Base-by-base conservation (phyloP, 2,888 invertebrate species). In the Mechanitis messenoides region DNA sequence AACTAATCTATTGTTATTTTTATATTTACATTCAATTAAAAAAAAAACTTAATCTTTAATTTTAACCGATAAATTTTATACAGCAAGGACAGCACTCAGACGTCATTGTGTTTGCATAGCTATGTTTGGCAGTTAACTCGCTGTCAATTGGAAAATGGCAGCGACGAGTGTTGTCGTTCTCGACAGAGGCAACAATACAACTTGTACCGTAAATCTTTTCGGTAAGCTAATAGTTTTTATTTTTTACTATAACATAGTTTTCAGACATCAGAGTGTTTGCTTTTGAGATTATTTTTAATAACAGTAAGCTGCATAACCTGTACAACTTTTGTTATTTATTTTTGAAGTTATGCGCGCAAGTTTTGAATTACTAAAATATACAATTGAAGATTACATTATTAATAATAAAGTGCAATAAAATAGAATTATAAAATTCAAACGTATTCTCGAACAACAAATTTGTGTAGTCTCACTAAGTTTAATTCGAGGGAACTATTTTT, bases 141-240 rank as follows among this genome's bases (percentile, higher is more conserved):
- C 86, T 88, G 90, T 90, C 90, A 90, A 90, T 87, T 83, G 83
- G 83, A 92, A 92, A 92, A 92, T 92, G 92, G 92, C 93, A 93
- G 96, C 96, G 92, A 96, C 97, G 84, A 96, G 96, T 93, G 97
- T 97, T 91, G 97, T 97, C 90, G 96, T 97, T 82, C 93, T 96
- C 83, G 97, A 97, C 91, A 93, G 97, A 88, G 97, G 97, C 89
- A 97, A 97, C 92, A 97, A 97, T 92, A 97, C 97, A 87, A 97
- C 97, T 85, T 97, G 97, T 91, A 97, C 97, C 81, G 96, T 98
- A 87, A 97, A 98, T 93, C 93, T 97, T 90, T 97, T 97, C 91
- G 97, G 97, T 97, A 91, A 93, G 94, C 91, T 59, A 58, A 58
- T 31, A 55, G 45, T 31, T 50, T 50, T 50, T 31, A 50, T 50